Conservation (phyloP, 1,140 invertebrate genomes). For the Drosophila mojavensis region DNA sequence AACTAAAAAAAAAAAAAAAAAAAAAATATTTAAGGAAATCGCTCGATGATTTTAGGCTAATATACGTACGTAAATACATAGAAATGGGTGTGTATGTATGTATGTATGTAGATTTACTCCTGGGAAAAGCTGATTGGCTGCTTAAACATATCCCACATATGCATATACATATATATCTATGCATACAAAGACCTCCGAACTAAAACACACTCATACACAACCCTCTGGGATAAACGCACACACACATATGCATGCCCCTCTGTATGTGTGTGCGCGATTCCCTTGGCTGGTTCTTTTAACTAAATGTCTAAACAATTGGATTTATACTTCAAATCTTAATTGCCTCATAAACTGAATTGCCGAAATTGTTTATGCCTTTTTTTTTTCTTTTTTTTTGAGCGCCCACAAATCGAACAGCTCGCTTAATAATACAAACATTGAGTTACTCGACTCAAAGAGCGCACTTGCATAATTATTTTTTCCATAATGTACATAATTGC, state of each 20-base stretch:
- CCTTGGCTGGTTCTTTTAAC: conserved; percentile 29
- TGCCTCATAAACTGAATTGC: conserved; percentile 42
- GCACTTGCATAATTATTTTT: conserved; percentile 69
- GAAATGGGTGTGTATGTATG: neutral
- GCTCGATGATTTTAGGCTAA: conserved; percentile 33
- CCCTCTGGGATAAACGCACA: conserved; percentile 9
- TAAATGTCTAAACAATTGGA: conserved; percentile 22
- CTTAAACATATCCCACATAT: no score
- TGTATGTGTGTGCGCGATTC: neutral
- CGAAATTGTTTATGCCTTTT: conserved; percentile 46
- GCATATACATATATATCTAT: no score
- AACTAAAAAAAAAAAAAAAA: conserved; percentile 15
- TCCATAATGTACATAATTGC: conserved; percentile 58
- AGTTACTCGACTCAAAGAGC: conserved; percentile 29
- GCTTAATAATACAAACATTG: conserved; percentile 23
- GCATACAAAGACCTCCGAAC: no score
- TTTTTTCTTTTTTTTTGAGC: neutral
- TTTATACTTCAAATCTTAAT: conserved; percentile 50
- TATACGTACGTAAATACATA: neutral
- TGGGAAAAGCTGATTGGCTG: no score
- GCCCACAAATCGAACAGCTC: conserved; percentile 15
- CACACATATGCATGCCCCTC: neutral
- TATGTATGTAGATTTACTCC: neutral
- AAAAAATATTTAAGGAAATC: conserved; percentile 21
- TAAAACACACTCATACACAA: neutral